A percentile compares a stretch with the other conserved stretches of the same genome.
Evolutionary conservation across 2,113 vertebrate genomes (phyloP).

Genomic region (Calidris pygmaea): DNA sequence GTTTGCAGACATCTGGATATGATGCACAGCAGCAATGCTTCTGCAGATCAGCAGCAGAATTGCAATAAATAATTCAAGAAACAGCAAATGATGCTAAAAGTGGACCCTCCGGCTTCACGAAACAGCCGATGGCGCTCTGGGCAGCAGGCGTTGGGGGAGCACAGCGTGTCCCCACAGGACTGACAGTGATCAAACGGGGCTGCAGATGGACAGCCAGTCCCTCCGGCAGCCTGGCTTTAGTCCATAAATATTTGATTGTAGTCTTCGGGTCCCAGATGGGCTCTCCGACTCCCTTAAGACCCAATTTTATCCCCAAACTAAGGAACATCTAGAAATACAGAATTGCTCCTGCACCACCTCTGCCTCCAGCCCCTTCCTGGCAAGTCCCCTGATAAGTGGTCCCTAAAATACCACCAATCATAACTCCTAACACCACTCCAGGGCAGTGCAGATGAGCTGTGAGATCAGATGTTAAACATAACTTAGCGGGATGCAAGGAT

Average conservation of each 20-base stretch:
- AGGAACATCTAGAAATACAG: background rate
- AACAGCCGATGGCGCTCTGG: background rate
- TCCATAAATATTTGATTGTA: background rate
- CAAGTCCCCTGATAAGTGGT: background rate
- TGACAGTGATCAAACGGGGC: background rate
- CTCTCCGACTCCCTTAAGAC: background rate
- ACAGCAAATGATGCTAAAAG: background rate
- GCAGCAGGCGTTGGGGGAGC: background rate
- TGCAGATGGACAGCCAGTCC: background rate
- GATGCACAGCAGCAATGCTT: background rate
- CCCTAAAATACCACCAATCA: background rate
- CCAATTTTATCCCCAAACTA: background rate
- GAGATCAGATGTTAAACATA: background rate
- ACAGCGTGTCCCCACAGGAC: accelerated
- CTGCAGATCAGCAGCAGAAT: background rate
- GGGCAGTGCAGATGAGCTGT: background rate
- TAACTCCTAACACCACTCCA: background rate
- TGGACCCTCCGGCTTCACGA: background rate
- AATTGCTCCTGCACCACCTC: background rate
- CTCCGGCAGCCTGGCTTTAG: background rate
- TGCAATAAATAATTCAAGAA: slow-evolving; percentile 49
- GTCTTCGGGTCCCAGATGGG: background rate
- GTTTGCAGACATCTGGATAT: slow-evolving; percentile 25
- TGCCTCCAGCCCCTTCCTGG: background rate
- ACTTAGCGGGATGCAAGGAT: background rate